These are phyloP conservation scores for Orthochromis indermauri DNA, from an alignment of 2,113 vertebrate genomes.

Conservation along the genomic window DNA sequence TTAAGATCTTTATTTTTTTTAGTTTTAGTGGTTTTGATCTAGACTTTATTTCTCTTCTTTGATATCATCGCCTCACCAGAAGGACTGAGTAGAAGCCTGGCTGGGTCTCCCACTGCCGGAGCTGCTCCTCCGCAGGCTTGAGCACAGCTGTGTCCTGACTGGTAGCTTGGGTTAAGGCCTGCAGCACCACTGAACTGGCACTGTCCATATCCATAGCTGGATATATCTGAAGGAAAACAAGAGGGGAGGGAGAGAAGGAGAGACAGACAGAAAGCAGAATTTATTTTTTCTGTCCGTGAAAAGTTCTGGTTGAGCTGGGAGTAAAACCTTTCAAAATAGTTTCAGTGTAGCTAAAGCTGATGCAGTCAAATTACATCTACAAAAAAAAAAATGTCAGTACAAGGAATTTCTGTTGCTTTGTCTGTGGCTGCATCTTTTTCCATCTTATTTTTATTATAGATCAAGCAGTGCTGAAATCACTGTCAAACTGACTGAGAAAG, in stretches of 20 bases:
- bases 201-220: slow-evolving; percentile 88
- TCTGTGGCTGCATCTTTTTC: neutral
- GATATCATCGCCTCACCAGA: slow-evolving; percentile 75
- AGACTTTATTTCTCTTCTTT: neutral
- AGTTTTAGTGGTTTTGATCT: neutral
- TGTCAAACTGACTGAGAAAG: neutral
- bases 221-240: slow-evolving; percentile 45
- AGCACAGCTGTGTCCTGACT: slow-evolving; percentile 91
- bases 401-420: neutral
- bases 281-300: neutral
- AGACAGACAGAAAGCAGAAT: neutral
- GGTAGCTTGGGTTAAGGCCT: slow-evolving; percentile 92
- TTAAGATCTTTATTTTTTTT: neutral
- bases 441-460: slow-evolving; percentile 11
- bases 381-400: neutral
- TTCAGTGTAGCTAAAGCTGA: neutral
- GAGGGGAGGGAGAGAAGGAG: neutral
- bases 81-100: slow-evolving; percentile 95
- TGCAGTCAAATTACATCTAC: slow-evolving; percentile 1
- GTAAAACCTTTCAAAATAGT: neutral
- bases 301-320: neutral
- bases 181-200: slow-evolving; percentile 88
- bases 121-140: slow-evolving; percentile 94
- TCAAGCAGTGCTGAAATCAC: slow-evolving; percentile 9
- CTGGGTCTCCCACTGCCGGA: slow-evolving; percentile 95